Evolutionary conservation across 2,797 vertebrate genomes (phyloP), one percentile per base, ranked within the genome.

Genomic region (Micrastur ruficollis): DNA sequence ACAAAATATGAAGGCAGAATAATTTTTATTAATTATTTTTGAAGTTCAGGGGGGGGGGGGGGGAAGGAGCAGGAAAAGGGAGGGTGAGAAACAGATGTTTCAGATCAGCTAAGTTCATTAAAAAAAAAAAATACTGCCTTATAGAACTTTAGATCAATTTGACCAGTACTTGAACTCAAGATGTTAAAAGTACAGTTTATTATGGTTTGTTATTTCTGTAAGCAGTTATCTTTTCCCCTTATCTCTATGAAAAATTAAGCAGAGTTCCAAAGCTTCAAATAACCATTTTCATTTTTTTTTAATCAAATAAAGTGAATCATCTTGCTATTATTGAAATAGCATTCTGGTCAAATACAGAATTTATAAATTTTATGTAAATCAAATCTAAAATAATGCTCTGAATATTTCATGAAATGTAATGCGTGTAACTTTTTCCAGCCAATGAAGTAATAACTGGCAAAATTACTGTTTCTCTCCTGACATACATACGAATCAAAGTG

Each of bases 81-180:
- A 89, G 94, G 96, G 95, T 95, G 92, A 97, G 93, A 98, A 97
- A 98, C 98, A 98, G 98, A 98, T 98, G 98, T 98, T 98, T 98
- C 95, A 97, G 97, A 98, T 98, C 98, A 98, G 83, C 97, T 89
- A 96, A 96, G 97, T 97, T 97, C 97, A 98, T 98, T 98, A 92
- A 95, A 97, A 94, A 52, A 95, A 83, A 83, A 93, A 97, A 97
- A 96, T 90, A 92, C 79, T 97, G 97, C 96, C 97, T 96, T 97
- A 96, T 98, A 97, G 98, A 97, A 97, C 98, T 98, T 98, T 97
- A 98, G 96, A 98, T 98, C 97, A 97, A 97, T 97, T 97, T 98
- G 98, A 98, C 98, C 98, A 98, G 96, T 97, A 97, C 97, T 98
- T 98, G 98, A 98, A 98, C 98, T 98, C 97, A 93, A 97, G 96